Evolutionary conservation across 2,797 vertebrate genomes (phyloP).

Genomic region (Peromyscus nudipes): DNA sequence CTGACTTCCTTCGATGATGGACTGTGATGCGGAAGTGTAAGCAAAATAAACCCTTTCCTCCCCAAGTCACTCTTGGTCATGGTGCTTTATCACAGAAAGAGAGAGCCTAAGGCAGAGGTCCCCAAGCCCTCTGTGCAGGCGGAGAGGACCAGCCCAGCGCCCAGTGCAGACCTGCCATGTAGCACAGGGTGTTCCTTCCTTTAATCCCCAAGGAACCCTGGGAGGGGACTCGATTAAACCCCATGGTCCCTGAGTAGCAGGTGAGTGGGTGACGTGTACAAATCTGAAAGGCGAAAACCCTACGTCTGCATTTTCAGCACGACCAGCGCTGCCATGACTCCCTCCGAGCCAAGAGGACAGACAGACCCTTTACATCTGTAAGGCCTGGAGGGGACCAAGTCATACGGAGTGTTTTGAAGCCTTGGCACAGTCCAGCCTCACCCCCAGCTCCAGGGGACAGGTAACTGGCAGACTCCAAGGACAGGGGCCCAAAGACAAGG

Average conservation of each 20-base stretch:
- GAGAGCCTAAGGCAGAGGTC: neutral
- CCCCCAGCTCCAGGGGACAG: neutral
- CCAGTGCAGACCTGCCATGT: neutral
- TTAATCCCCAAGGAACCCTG: neutral
- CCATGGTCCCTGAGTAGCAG: neutral
- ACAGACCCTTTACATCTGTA: neutral
- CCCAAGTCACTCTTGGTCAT: neutral
- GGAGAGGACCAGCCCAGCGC: neutral
- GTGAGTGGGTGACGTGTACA: neutral
- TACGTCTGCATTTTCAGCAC: neutral
- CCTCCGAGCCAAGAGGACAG: neutral
- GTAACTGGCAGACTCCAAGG: neutral
- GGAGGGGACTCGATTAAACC: neutral
- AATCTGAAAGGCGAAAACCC: neutral
- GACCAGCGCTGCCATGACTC: neutral
- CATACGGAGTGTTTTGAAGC: neutral
- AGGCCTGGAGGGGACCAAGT: neutral
- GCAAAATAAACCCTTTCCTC: neutral
- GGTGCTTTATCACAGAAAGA: neutral
- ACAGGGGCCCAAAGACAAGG: conserved; percentile 24
- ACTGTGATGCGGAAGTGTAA: neutral
- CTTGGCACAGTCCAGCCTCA: neutral
- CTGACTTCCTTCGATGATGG: neutral
- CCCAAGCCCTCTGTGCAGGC: neutral
- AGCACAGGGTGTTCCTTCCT: neutral